Evolutionary conservation across 2,113 vertebrate genomes (phyloP), one percentile per base, ranked within the genome.

Genomic region (Andinoacara biseriatus): DNA sequence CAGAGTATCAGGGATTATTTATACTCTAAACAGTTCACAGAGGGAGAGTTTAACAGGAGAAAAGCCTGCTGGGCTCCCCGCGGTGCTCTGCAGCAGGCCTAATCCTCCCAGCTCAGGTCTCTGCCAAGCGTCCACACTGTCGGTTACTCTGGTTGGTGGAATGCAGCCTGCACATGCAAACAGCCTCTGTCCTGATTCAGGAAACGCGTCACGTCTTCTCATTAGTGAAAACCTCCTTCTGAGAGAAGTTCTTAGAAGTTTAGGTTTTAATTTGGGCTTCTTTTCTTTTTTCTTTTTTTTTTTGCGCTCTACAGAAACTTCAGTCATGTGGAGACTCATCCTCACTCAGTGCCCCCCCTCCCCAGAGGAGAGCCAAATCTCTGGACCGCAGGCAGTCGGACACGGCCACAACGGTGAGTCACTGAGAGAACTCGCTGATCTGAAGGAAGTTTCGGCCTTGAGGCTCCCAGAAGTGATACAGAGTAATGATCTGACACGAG

Each of bases 351-450:
- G 76, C 58, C 0, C 78, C 86, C 29, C 69, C 78, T n/a, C 86
- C 87, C 9, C 92, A 90, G 69, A 91, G 94, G 35, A 85, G 94
- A 76, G 52, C 93, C 63, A 90, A 67, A 80, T 95, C 94, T 57
- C 87, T 95, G 86, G 94, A 95, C 81, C 84, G 83, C 82, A 84
- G 93, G 76, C 90, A 92, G 1, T 90, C 92, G 0, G 95, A 94
- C 59, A 89, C 83, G 2, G 40, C 91, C 78, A 95, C 90, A 86
- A 94, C 92, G 7, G 95, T 95, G 43, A 91, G 90, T 46, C 67
- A 5, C 0, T 31, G 24, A 69, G 35, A 9, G 35, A 38, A 38
- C 9, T 35, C 33, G 8, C 0, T 31, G 24, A 69, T 2, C 43
- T 10, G 1, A 20, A 46, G 65, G 65, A 17, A 0, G 43, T 11